Evolutionary conservation across 2,888 invertebrate species (phyloP).

Genomic region (Agapostemon virescens): DNA sequence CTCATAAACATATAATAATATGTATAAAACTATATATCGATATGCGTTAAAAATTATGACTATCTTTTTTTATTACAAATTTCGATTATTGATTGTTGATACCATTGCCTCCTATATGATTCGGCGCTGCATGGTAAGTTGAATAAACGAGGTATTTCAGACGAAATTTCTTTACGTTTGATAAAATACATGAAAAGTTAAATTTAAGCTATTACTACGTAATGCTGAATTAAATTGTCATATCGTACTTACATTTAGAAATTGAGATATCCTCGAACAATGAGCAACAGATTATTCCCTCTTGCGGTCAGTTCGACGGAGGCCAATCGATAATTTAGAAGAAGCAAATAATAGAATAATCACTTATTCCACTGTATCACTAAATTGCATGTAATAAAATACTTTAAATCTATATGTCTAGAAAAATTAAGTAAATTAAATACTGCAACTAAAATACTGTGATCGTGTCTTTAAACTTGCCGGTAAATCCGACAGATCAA

Average conservation of each 20-base stretch:
- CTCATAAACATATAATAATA: neutral
- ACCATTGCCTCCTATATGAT: conserved; percentile 36
- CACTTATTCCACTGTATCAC: conserved; percentile 3
- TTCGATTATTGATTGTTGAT: conserved; percentile 59
- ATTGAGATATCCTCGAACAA: conserved; percentile 40
- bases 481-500: conserved; percentile 67
- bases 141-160: conserved; percentile 22
- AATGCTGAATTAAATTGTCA: conserved; percentile 43
- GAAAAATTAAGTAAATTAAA: conserved; percentile 22
- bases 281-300: conserved; percentile 58
- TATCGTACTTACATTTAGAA: conserved; percentile 68
- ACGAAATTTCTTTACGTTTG: neutral
- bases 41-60: conserved; percentile 6
- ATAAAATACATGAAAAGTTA: neutral
- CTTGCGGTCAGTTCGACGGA: conserved; percentile 46
- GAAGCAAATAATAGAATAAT: conserved; percentile 37
- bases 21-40: neutral
- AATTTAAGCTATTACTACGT: neutral
- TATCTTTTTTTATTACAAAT: conserved; percentile 28
- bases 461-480: conserved; percentile 64
- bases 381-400: conserved; percentile 5
- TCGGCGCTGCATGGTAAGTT: conserved; percentile 26
- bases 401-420: neutral
- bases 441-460: conserved; percentile 22
- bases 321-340: conserved; percentile 59